These are phyloP conservation scores for Cyprinus carpio DNA, from an alignment of 2,113 vertebrate genomes.

Conservation along the genomic window DNA sequence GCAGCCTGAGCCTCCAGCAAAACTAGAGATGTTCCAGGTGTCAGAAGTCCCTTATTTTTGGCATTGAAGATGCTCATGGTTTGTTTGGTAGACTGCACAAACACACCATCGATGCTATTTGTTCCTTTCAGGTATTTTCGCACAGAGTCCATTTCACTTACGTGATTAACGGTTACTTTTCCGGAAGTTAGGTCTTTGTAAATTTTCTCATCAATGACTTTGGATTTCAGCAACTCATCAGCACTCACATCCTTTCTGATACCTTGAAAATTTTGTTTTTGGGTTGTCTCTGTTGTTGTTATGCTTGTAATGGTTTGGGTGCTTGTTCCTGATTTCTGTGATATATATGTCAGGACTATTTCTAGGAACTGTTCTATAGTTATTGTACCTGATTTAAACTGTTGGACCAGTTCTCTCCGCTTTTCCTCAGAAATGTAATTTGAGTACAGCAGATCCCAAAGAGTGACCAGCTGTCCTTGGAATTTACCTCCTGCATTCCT, in stretches of 20 bases:
- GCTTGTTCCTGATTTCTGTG: slow-evolving; percentile 67
- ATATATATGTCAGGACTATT: slow-evolving; percentile 57
- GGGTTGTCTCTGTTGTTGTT: slow-evolving; percentile 44
- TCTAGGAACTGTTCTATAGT: slow-evolving; percentile 63
- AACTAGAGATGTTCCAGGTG: slow-evolving; percentile 77
- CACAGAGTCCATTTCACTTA: slow-evolving; percentile 63
- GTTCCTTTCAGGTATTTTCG: slow-evolving; percentile 71
- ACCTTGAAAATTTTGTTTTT: slow-evolving; percentile 73
- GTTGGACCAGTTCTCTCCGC: slow-evolving; percentile 67
- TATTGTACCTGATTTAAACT: slow-evolving; percentile 65
- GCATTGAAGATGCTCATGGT: slow-evolving; percentile 77
- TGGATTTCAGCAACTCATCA: not conserved
- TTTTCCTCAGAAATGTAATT: slow-evolving; percentile 69
- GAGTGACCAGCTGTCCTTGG: slow-evolving; percentile 60
- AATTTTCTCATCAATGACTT: slow-evolving; percentile 61
- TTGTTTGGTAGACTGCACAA: slow-evolving; percentile 70
- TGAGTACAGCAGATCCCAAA: slow-evolving; percentile 77
- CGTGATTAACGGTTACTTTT: slow-evolving; percentile 51
- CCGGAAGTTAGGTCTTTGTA: slow-evolving; percentile 48
- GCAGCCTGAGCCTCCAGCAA: slow-evolving; percentile 83
- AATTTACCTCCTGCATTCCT: slow-evolving; percentile 72
- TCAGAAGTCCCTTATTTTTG: slow-evolving; percentile 70
- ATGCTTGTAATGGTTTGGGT: slow-evolving; percentile 40
- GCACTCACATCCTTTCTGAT: slow-evolving; percentile 83
- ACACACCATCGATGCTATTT: slow-evolving; percentile 69